phyloP scores from a whole-genome alignment of 2,888 invertebrate genomes.

The Thalpophila matura region DNA sequence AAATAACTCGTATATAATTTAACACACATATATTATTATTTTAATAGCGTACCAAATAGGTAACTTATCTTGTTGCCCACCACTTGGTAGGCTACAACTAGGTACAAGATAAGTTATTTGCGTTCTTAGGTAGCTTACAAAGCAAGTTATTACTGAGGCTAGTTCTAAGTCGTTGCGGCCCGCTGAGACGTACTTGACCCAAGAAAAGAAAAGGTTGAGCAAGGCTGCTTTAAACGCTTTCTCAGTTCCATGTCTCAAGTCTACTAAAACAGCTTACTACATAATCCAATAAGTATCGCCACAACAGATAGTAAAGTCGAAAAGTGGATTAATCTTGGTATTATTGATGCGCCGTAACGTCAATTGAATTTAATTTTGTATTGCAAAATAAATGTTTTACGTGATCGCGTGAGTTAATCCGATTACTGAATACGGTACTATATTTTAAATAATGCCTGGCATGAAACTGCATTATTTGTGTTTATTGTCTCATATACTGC shows the following conservation, averaged over 20 bases:
- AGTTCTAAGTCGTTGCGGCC: no score
- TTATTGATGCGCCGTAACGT: not conserved
- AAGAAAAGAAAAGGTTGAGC: no score
- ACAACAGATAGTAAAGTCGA: not conserved
- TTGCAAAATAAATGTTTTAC: slow-evolving; percentile 1
- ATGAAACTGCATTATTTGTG: slow-evolving; percentile 27
- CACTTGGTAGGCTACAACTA: no score
- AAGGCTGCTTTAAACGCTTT: slow-evolving; percentile 2
- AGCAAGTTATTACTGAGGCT: no score
- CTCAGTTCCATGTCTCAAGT: slow-evolving; percentile 19
- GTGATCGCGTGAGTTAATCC: slow-evolving; percentile 37
- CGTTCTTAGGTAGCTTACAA: no score
- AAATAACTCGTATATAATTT: no score
- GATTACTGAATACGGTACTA: slow-evolving; percentile 12
- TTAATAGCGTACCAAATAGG: no score
- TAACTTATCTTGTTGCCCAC: no score
- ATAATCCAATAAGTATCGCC: slow-evolving; percentile 50
- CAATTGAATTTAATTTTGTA: not conserved
- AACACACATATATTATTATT: no score
- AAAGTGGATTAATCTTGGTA: not conserved
- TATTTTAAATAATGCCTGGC: slow-evolving; percentile 10
- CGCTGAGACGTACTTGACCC: no score
- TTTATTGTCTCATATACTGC: not conserved
- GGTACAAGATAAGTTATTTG: no score
- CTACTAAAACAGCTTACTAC: slow-evolving; percentile 25